Conservation (phyloP, 1,140 invertebrate species). For the Habropoda laboriosa region DNA sequence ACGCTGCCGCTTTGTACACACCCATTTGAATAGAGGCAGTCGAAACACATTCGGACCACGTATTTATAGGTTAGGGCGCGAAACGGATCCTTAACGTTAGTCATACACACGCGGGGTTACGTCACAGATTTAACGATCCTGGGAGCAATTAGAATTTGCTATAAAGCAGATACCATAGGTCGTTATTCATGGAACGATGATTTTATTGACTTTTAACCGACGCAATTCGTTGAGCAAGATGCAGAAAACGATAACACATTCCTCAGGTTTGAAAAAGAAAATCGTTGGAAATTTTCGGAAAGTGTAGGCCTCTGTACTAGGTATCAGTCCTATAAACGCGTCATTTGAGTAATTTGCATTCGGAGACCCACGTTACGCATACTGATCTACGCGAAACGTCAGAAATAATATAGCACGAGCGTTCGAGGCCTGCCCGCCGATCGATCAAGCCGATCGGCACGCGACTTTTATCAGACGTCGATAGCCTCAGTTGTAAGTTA, state of each 20-base stretch:
- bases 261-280: too few relatives aligned
- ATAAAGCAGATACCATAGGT: neutral
- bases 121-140: neutral
- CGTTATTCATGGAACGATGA: neutral
- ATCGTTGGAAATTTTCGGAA: too few relatives aligned
- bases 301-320: too few relatives aligned
- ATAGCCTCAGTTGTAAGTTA: constrained; percentile 15
- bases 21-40: constrained; percentile 35
- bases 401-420: neutral
- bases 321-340: neutral
- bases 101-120: constrained; percentile 2
- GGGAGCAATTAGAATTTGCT: neutral
- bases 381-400: neutral
- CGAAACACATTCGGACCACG: constrained; percentile 33
- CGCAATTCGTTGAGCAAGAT: too few relatives aligned
- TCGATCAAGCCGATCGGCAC: constrained; percentile 29
- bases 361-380: neutral
- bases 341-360: neutral
- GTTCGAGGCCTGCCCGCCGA: neutral
- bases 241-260: too few relatives aligned
- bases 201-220: neutral
- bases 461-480: constrained; percentile 43
- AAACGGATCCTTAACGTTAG: constrained; percentile 16
- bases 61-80: neutral
- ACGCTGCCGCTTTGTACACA: constrained; percentile 12